Evolutionary conservation across 2,888 invertebrate genomes (phyloP).

Genomic region (Agrotis exclamationis): DNA sequence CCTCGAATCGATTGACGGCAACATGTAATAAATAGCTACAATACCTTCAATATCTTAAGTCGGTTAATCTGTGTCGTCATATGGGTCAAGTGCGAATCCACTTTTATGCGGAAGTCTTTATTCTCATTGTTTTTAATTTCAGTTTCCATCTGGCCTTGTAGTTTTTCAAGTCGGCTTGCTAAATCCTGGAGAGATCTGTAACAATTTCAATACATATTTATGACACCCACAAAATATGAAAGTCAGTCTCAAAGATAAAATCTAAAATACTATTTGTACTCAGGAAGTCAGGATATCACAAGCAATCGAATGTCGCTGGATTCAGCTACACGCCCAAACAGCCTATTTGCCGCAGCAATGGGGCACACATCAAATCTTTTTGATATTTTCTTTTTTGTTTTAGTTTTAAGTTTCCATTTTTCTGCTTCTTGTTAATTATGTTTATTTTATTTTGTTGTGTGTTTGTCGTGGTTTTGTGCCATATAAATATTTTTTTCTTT

Average conservation of each 20-base stretch:
- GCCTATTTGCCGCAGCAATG: no score
- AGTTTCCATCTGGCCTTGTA: constrained; percentile 70
- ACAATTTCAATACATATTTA: neutral
- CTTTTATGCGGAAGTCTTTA: constrained; percentile 87
- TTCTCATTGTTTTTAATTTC: constrained; percentile 75
- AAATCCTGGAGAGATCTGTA: constrained; percentile 89
- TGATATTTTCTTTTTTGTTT: no score
- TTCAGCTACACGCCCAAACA: no score
- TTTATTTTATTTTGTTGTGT: no score
- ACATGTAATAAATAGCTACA: neutral
- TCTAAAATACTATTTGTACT: neutral
- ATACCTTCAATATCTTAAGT: constrained; percentile 93
- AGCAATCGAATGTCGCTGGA: no score
- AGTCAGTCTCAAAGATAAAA: neutral
- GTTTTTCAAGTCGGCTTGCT: constrained; percentile 67
- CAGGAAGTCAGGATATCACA: no score
- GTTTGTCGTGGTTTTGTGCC: no score
- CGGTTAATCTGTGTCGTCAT: constrained; percentile 93
- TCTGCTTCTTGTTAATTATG: no score
- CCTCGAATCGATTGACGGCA: no score
- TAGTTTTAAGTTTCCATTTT: no score
- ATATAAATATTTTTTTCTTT: no score
- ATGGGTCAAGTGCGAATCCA: constrained; percentile 92
- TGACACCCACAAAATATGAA: neutral
- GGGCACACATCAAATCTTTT: no score